Percentiles rank a stretch among this genome's conserved stretches.
Conservation (phyloP, 2,113 vertebrate species). For the Anas platyrhynchos region DNA sequence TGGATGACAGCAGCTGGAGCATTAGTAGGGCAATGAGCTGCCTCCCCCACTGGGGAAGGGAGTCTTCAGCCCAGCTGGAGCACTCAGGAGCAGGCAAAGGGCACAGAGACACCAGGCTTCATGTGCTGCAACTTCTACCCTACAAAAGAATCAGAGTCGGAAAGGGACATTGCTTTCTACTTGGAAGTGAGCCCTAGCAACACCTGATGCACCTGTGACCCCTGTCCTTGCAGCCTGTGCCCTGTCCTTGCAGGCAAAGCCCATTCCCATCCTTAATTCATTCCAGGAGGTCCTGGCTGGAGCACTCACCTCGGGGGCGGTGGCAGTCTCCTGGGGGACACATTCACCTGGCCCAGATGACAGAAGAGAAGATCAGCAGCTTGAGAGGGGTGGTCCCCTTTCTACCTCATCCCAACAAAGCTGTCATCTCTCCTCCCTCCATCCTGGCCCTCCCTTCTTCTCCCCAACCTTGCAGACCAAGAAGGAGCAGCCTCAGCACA, state of each 20-base stretch:
- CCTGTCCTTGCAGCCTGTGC: background rate
- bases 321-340: slow-evolving; percentile 75
- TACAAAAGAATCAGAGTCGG: background rate
- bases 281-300: background rate
- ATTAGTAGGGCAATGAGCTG: background rate
- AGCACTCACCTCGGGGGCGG: slow-evolving; percentile 47
- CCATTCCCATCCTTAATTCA: background rate
- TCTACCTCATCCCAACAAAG: background rate
- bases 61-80: background rate
- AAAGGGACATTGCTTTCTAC: background rate
- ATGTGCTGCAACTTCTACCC: background rate
- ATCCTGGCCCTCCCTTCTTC: accelerated
- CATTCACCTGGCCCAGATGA: slow-evolving; percentile 80
- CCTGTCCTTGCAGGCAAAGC: background rate
- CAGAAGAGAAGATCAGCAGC: background rate
- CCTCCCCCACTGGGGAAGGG: background rate
- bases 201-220: background rate
- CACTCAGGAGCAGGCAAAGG: background rate
- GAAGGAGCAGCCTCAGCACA: background rate
- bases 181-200: background rate
- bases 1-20: background rate
- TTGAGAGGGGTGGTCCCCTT: background rate
- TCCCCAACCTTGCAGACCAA: background rate
- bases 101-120: background rate
- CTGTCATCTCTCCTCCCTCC: background rate